These are phyloP conservation scores for Troglohyphantes excavatus DNA, from an alignment of 2,888 invertebrate genomes.

Conservation along the genomic window DNA sequence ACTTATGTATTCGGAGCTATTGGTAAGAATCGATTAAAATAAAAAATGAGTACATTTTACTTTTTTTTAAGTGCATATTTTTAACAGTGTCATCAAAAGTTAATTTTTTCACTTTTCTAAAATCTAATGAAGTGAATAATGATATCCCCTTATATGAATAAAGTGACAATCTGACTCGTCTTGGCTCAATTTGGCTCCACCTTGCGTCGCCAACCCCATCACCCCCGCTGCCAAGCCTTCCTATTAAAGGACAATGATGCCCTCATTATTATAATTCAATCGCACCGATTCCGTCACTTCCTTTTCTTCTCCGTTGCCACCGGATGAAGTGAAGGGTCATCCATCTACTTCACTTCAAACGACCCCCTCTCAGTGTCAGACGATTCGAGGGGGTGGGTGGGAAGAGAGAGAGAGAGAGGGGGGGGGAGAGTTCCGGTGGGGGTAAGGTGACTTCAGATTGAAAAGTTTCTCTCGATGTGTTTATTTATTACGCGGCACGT, in stretches of 20 bases:
- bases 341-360: slow-evolving; percentile 75
- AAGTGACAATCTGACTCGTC: too few relatives aligned
- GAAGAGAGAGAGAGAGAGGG: too few relatives aligned
- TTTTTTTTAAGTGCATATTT: too few relatives aligned
- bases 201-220: slow-evolving; percentile 12
- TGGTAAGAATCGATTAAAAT: too few relatives aligned
- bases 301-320: slow-evolving; percentile 72
- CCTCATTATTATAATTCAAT: slow-evolving; percentile 77
- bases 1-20: too few relatives aligned
- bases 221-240: slow-evolving; percentile 9
- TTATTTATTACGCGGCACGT: slow-evolving; percentile 76
- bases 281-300: slow-evolving; percentile 62
- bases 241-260: slow-evolving; percentile 71
- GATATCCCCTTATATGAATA: too few relatives aligned
- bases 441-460: slow-evolving; percentile 73
- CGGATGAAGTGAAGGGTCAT: slow-evolving; percentile 77
- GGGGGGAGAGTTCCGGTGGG: slow-evolving; percentile 64
- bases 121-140: too few relatives aligned
- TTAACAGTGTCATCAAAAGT: too few relatives aligned
- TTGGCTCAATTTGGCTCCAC: not conserved
- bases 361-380: slow-evolving; percentile 38
- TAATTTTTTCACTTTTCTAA: too few relatives aligned
- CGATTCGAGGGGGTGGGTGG: slow-evolving; percentile 44
- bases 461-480: slow-evolving; percentile 63
- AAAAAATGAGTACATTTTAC: too few relatives aligned